phyloP scores from a whole-genome alignment of 2,888 invertebrate genomes.

The Noctua comes region DNA sequence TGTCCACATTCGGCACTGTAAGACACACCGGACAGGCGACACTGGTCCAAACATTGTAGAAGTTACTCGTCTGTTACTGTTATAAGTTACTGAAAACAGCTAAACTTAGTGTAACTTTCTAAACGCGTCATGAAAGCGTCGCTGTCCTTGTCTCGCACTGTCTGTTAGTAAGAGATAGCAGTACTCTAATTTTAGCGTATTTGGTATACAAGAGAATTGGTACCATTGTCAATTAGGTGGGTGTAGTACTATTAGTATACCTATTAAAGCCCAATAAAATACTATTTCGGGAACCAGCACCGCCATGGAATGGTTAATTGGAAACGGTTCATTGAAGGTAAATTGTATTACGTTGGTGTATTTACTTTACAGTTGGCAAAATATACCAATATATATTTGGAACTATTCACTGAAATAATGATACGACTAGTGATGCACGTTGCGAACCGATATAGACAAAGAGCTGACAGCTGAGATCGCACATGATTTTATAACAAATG shows the following conservation, averaged over 20 bases:
- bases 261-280: neutral
- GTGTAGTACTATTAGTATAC: neutral
- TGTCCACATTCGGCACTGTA: neutral
- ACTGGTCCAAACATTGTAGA: neutral
- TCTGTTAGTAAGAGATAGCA: neutral
- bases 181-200: neutral
- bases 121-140: neutral
- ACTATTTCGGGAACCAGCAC: constrained; percentile 4
- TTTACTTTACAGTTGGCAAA: constrained; percentile 18
- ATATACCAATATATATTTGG: constrained; percentile 5
- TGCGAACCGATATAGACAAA: neutral
- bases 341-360: constrained; percentile 10
- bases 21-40: neutral
- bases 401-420: constrained; percentile 6
- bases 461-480: neutral
- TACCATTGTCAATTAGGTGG: neutral
- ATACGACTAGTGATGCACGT: neutral
- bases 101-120: neutral
- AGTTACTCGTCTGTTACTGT: neutral
- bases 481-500: neutral
- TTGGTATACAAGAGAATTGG: neutral
- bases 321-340: constrained; percentile 2
- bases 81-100: neutral
- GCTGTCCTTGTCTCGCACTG: neutral
- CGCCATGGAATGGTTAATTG: constrained; percentile 31